phyloP scores from a whole-genome alignment of 2,797 vertebrate genomes.

The Uromys caudimaculatus region DNA sequence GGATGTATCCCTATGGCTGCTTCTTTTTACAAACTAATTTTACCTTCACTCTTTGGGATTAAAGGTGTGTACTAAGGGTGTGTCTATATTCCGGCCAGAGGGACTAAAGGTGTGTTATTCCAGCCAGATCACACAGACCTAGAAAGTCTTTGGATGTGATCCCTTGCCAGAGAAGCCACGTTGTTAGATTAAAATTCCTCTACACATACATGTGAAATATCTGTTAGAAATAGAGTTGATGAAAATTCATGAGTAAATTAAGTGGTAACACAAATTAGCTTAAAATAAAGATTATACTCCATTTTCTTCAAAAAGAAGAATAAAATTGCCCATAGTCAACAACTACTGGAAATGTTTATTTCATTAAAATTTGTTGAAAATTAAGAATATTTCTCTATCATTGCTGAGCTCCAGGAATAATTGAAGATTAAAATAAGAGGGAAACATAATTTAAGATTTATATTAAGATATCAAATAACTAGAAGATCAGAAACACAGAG shows the following conservation, averaged over 20 bases:
- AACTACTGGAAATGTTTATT: not conserved
- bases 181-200: not conserved
- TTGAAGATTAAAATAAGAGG: not conserved
- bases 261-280: not conserved
- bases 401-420: not conserved
- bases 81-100: not conserved
- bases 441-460: not conserved
- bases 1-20: not conserved
- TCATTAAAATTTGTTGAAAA: not conserved
- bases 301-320: not conserved
- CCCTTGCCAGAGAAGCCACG: not conserved
- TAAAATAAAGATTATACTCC: not conserved
- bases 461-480: not conserved
- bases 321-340: not conserved
- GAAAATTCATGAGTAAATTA: not conserved
- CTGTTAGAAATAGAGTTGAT: not conserved
- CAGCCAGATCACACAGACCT: not conserved
- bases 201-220: not conserved
- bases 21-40: not conserved
- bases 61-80: not conserved
- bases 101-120: not conserved
- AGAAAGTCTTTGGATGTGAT: not conserved
- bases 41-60: not conserved
- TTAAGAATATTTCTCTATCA: not conserved
- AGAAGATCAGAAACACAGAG: not conserved